Conservation (phyloP, 2,888 invertebrate species). For the Eubasilissa splendida region DNA sequence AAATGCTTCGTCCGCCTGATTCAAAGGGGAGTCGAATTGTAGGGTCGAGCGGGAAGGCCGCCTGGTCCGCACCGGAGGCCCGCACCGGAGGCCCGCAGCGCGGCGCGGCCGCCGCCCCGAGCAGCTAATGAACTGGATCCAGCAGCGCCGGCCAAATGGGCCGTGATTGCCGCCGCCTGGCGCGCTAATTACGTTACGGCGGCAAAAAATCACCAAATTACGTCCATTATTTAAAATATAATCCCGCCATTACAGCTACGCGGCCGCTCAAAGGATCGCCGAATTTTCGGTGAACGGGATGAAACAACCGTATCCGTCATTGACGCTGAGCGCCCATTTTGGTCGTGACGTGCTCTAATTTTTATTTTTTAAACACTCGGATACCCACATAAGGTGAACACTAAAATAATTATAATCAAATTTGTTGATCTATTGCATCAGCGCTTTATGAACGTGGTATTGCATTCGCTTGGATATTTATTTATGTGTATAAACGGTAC, state of each 20-base stretch:
- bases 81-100: neutral
- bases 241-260: constrained; percentile 30
- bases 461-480: too few species aligned
- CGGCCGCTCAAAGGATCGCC: constrained; percentile 30
- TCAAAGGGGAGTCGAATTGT: too few species aligned
- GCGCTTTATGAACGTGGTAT: too few species aligned
- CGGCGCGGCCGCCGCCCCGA: neutral
- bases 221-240: constrained; percentile 45
- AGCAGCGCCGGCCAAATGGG: constrained; percentile 43
- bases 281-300: neutral
- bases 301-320: neutral
- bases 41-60: neutral
- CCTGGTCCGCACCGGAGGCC: neutral
- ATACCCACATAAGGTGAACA: too few species aligned
- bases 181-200: constrained; percentile 53
- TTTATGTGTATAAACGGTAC: too few species aligned
- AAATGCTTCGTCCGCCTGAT: neutral
- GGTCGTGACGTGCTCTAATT: too few species aligned
- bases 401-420: too few species aligned
- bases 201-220: constrained; percentile 52
- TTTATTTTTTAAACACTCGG: too few species aligned
- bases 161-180: constrained; percentile 40
- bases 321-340: too few species aligned
- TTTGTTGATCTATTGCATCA: too few species aligned
- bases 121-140: constrained; percentile 23